Percentiles rank a stretch among this genome's conserved stretches.
Evolutionary conservation across 2,888 invertebrate genomes (phyloP).

Genomic region (Apamea epomidion): DNA sequence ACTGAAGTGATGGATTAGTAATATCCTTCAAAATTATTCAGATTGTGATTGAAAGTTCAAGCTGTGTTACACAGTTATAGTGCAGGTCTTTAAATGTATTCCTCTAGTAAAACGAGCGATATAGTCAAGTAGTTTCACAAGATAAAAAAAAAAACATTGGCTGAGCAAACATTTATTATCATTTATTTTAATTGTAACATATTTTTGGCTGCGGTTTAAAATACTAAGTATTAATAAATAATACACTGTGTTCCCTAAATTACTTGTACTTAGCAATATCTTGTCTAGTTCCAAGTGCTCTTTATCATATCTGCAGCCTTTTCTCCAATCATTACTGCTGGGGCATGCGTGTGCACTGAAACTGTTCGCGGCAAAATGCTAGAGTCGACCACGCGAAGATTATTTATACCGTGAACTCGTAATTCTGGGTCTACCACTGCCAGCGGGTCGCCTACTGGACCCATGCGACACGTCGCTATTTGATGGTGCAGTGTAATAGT

Average conservation of each 20-base stretch:
- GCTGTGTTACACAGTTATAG: too few relatives aligned
- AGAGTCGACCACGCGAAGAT: constrained; percentile 89
- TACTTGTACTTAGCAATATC: constrained; percentile 1
- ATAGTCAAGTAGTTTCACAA: not conserved
- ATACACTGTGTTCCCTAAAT: not conserved
- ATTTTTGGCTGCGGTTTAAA: constrained; percentile 33
- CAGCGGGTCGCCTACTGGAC: constrained; percentile 89
- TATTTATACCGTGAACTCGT: constrained; percentile 86
- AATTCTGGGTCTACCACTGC: constrained; percentile 92
- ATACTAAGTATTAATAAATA: constrained; percentile 27
- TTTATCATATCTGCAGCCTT: constrained; percentile 90
- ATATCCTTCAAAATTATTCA: too few relatives aligned
- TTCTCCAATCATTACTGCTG: constrained; percentile 90
- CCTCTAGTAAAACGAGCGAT: not conserved
- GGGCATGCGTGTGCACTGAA: constrained; percentile 89
- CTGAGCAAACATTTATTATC: constrained; percentile 15
- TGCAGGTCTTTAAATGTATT: not conserved
- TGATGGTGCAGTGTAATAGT: constrained; percentile 92
- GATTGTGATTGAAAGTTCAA: too few relatives aligned
- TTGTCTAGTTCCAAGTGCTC: constrained; percentile 77
- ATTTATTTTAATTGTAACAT: constrained; percentile 15
- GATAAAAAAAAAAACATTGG: not conserved
- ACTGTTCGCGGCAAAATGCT: constrained; percentile 90
- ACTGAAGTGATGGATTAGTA: too few relatives aligned
- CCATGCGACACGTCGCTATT: constrained; percentile 92